A percentile compares a stretch with the other conserved stretches of the same genome.
Evolutionary conservation across 1,140 invertebrate genomes (phyloP).

Genomic region (Monomorium pharaonis): DNA sequence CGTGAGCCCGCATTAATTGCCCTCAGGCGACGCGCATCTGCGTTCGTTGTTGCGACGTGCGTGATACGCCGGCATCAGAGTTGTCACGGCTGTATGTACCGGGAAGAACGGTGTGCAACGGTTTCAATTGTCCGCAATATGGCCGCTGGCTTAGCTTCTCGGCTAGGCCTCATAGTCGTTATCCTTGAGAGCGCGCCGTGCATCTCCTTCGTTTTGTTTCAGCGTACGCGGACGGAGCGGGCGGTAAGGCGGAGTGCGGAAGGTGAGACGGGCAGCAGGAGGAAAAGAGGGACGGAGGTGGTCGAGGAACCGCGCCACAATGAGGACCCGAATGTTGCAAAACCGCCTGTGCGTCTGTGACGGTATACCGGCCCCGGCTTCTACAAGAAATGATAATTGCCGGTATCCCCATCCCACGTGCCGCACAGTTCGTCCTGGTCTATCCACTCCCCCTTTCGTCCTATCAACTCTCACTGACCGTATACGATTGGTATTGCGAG

Average conservation of each 20-base stretch:
- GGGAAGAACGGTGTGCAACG: slow-evolving; percentile 77
- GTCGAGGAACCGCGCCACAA: slow-evolving; percentile 72
- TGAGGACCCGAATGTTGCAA: slow-evolving; percentile 80
- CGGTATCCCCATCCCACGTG: slow-evolving; percentile 62
- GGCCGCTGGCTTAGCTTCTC: slow-evolving; percentile 72
- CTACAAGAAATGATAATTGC: slow-evolving; percentile 81
- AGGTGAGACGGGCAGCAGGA: slow-evolving; percentile 26
- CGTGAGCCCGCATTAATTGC: slow-evolving; percentile 73
- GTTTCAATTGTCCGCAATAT: slow-evolving; percentile 84
- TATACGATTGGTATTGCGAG: slow-evolving; percentile 26
- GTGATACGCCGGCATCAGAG: slow-evolving; percentile 54
- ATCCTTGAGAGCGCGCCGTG: slow-evolving; percentile 83
- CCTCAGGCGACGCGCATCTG: slow-evolving; percentile 64
- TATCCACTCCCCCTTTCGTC: slow-evolving; percentile 11
- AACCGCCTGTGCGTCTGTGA: slow-evolving; percentile 75
- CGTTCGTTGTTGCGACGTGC: slow-evolving; percentile 58
- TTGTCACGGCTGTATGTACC: slow-evolving; percentile 76
- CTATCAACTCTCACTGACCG: slow-evolving; percentile 7
- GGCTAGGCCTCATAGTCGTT: slow-evolving; percentile 82
- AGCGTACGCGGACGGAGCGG: slow-evolving; percentile 75
- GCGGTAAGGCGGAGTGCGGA: slow-evolving; percentile 49
- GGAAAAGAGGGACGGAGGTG: slow-evolving; percentile 47
- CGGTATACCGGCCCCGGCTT: slow-evolving; percentile 66
- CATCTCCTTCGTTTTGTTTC: slow-evolving; percentile 83
- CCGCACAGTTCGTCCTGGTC: slow-evolving; percentile 59